Evolutionary conservation across 2,797 vertebrate genomes (phyloP), one percentile per base, ranked within the genome.

Genomic region (Parotocinclus haroldoi): DNA sequence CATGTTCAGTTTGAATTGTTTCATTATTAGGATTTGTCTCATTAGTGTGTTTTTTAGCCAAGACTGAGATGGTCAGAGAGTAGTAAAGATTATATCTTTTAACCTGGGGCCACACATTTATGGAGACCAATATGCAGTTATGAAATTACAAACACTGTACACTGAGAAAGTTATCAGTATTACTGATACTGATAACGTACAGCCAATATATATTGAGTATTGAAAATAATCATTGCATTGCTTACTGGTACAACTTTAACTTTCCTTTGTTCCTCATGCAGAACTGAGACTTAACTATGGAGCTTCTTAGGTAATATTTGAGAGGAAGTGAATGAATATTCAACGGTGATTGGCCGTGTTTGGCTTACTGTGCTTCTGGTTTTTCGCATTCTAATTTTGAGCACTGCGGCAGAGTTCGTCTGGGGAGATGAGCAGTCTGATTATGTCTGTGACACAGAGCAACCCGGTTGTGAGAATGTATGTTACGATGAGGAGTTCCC

Each of bases 1-100:
- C n/a, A 27, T 27, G 27, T 27, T 27, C 27, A 27, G 27, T 5
- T 70, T 56, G 75, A 79, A 77, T 68, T 14, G 7, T 67, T 12
- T 18, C 42, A 7, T 58, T n/a, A 66, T 81, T 44, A 36, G 45
- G 10, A 46, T 12, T 46, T 46, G 10, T 46, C 12, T 6, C 13
- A 13, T 27, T 5, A 27, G 27, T 2, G 27, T 27, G 2, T 27
- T 27, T 46, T 46, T 46, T 13, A 46, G 45, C n/a, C 45, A 1
- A 7, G n/a, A 12, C 11, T 46, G 3, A 46, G 45, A 46, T 11
- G 11, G 27, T 27, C 27, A 27, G 27, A 27, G 27, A 27, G 27
- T 27, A 27, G 27, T 27, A 27, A 27, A 27, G 27, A 27, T 27
- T 27, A 27, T 27, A 5, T 27, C 2, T 27, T 27, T 27, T 27